Evolutionary conservation across 2,888 invertebrate species (phyloP).

Genomic region (Stenichneumon culpator): DNA sequence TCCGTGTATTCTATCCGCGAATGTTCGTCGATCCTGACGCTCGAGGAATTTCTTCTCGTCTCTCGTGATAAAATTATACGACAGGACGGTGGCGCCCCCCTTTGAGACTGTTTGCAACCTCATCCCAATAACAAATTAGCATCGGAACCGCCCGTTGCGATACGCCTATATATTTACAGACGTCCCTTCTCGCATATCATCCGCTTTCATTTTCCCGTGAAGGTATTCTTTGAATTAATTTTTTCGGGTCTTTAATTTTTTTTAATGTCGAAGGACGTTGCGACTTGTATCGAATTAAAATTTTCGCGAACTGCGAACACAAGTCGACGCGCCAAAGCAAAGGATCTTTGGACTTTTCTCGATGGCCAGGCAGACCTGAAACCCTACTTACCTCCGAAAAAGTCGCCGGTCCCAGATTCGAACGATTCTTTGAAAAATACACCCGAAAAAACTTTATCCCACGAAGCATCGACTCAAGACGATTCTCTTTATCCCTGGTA

Average conservation of each 20-base stretch:
- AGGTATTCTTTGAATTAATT: not conserved
- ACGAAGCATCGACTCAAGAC: not conserved
- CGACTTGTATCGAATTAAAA: slow-evolving; percentile 58
- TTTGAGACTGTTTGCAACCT: not conserved
- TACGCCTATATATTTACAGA: not conserved
- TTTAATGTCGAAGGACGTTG: slow-evolving; percentile 36
- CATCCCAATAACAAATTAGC: slow-evolving; percentile 3
- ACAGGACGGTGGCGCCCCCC: slow-evolving; percentile 14
- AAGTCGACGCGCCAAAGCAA: slow-evolving; percentile 62
- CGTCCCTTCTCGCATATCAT: not conserved
- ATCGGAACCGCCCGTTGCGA: not conserved
- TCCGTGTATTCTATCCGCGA: not conserved
- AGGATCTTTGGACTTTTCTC: slow-evolving; percentile 68
- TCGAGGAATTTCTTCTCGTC: too few relatives aligned
- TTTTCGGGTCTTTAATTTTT: not conserved
- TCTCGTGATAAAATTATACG: not conserved
- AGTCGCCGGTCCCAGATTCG: not conserved
- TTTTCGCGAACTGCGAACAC: slow-evolving; percentile 59
- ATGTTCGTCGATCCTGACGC: not conserved
- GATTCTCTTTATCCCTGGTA: slow-evolving; percentile 67
- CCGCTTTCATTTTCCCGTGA: not conserved
- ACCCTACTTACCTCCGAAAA: slow-evolving; percentile 50
- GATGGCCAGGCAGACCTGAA: slow-evolving; percentile 47
- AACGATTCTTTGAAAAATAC: not conserved
- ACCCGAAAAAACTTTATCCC: not conserved